Base-by-base conservation (phyloP, 2,888 invertebrate species). In the Quadriops clusia region DNA sequence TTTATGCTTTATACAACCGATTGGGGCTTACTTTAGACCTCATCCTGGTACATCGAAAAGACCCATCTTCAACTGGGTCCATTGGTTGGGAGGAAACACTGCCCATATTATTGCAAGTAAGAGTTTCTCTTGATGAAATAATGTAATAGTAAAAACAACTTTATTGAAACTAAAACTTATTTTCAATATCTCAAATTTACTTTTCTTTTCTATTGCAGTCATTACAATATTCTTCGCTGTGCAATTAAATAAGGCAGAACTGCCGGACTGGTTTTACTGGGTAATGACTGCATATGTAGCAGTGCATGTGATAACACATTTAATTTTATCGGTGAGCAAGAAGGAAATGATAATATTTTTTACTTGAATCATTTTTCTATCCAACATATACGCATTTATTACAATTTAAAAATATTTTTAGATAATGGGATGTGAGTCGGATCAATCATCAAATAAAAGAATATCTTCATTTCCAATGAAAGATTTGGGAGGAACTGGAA, bases 151-250 rank as follows among this genome's bases (percentile, higher is more conserved):
- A 11, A 4, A 4, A 28, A 18, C 13, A 28, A 25, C 4, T 5
- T 9, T 28, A 4, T 6, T 28, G 8, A 18, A 18, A 25, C 9
- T 18, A 9, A n/a, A 18, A 18, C 9, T n/a, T 3, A 13, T 9
- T n/a, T 18, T 29, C 16, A 24, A 17, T 24, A 9, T 14, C 18
- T 9, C 11, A 3, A 4, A 16, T 29, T 4, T n/a, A 28, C 27
- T 29, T 29, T 18, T 20, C 23, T 23, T 34, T 24, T 37, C 38
- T 15, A 33, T 68, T 72, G 6, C 67, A 93, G 93, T 94, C 60
- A 79, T 89, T 8, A 83, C 90, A 28, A 84, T 95, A 49, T 94
- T 94, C 72, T 81, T 93, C 53, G 87, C 94, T 21, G 81, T 87
- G 13, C 77, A 79, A 50, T 67, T 94, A 39, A 72, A 73, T 42